These are phyloP conservation scores for Benitochromis conjunctus DNA, from an alignment of 2,113 vertebrate species.

Conservation along the genomic window DNA sequence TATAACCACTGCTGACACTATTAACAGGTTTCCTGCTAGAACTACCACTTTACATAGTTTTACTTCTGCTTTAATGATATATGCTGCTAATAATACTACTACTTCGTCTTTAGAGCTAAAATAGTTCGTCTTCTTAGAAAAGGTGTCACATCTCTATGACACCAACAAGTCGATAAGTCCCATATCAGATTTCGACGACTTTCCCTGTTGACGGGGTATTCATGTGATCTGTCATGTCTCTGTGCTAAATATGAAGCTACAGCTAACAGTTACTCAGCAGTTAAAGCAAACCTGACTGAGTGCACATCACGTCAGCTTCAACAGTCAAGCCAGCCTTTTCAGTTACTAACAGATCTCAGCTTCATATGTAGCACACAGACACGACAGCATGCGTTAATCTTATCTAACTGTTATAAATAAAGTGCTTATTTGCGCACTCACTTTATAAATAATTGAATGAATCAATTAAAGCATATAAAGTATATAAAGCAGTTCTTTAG, in stretches of 20 bases:
- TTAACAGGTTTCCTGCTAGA: background rate
- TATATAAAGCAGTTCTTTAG: too few relatives aligned
- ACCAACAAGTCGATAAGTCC: background rate
- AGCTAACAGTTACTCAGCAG: background rate
- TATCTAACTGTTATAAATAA: background rate
- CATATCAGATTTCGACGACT: background rate
- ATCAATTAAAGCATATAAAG: background rate
- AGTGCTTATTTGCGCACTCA: background rate
- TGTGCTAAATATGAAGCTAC: background rate
- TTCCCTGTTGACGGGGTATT: background rate
- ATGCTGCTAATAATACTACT: background rate
- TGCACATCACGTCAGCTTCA: background rate
- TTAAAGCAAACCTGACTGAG: background rate
- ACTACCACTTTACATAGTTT: background rate
- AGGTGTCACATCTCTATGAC: background rate
- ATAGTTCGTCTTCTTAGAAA: background rate
- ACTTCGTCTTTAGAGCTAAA: background rate
- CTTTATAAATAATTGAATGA: background rate
- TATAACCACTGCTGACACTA: background rate
- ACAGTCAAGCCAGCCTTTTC: background rate
- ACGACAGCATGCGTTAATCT: fast-evolving
- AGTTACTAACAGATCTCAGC: background rate
- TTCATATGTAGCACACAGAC: background rate
- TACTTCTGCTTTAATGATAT: background rate
- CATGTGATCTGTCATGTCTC: background rate